phyloP scores from a whole-genome alignment of 2,888 invertebrate genomes.

The Deilephila porcellus region DNA sequence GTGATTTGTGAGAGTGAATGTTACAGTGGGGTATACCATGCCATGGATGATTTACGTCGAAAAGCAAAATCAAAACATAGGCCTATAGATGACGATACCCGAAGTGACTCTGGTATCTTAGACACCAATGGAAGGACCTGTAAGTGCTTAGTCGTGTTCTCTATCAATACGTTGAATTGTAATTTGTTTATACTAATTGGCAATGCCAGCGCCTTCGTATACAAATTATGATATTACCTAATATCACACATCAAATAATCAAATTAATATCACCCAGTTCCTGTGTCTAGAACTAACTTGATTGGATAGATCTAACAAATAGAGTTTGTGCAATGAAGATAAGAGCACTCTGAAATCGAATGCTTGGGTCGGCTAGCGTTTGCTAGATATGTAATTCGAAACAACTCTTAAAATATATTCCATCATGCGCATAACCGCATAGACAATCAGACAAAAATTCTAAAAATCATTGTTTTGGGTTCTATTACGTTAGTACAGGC shows the following conservation, averaged over 20 bases:
- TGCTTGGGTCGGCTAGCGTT: conserved; percentile 22
- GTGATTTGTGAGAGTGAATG: conserved; percentile 44
- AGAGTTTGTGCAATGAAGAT: conserved; percentile 35
- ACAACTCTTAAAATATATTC: background rate
- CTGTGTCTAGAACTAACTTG: background rate
- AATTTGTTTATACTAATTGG: too few species aligned
- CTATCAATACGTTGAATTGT: too few species aligned
- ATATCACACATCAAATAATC: background rate
- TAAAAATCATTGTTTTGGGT: too few species aligned
- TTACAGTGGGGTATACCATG: conserved; percentile 44
- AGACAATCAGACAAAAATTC: too few species aligned
- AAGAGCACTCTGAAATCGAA: conserved; percentile 5
- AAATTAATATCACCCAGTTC: background rate
- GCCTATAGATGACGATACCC: conserved; percentile 76
- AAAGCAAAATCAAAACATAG: conserved; percentile 62
- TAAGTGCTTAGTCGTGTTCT: conserved; percentile 53
- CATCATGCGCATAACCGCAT: background rate
- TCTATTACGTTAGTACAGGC: too few species aligned
- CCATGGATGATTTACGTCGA: conserved; percentile 66
- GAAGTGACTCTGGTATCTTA: conserved; percentile 71
- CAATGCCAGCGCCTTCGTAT: too few species aligned
- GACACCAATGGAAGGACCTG: conserved; percentile 59
- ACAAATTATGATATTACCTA: background rate
- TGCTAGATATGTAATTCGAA: conserved; percentile 26
- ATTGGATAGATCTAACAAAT: conserved; percentile 9